Conservation (phyloP, 2,113 vertebrate genomes). For the Platycercus adscitus region DNA sequence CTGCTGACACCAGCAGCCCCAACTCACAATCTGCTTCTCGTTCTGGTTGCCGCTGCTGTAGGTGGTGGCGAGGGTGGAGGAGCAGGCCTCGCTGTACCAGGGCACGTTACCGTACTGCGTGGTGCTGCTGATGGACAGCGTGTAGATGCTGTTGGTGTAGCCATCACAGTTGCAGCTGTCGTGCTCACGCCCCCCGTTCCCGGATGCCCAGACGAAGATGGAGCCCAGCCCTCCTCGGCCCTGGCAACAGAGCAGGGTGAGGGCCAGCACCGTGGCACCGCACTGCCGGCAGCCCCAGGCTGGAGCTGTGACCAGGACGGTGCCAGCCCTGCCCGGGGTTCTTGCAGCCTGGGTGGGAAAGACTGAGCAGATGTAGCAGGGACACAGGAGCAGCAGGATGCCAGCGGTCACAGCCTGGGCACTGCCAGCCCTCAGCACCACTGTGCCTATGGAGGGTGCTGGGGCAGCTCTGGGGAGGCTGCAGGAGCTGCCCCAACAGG, state of each 20-base stretch:
- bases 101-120: constrained; percentile 93
- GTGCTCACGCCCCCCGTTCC: constrained; percentile 92
- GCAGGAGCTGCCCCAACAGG: neutral
- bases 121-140: constrained; percentile 97
- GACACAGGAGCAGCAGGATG: rapidly evolving
- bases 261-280: neutral
- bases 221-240: constrained; percentile 92
- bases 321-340: neutral
- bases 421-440: neutral
- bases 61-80: constrained; percentile 95
- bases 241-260: constrained; percentile 67
- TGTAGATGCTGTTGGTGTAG: constrained; percentile 99
- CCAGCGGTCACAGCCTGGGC: neutral
- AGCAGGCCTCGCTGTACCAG: constrained; percentile 99
- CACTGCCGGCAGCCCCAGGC: neutral
- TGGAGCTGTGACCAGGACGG: rapidly evolving
- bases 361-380: neutral
- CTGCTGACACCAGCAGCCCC: neutral
- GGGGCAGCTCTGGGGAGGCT: neutral
- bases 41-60: constrained; percentile 97
- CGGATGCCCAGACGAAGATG: constrained; percentile 98
- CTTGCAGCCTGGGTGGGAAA: neutral
- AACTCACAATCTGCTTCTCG: constrained; percentile 96
- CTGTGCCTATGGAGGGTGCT: neutral
- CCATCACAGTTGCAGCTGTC: constrained; percentile 99